phyloP scores from a whole-genome alignment of 2,797 vertebrate genomes.

The Odontamblyopus rebecca region DNA sequence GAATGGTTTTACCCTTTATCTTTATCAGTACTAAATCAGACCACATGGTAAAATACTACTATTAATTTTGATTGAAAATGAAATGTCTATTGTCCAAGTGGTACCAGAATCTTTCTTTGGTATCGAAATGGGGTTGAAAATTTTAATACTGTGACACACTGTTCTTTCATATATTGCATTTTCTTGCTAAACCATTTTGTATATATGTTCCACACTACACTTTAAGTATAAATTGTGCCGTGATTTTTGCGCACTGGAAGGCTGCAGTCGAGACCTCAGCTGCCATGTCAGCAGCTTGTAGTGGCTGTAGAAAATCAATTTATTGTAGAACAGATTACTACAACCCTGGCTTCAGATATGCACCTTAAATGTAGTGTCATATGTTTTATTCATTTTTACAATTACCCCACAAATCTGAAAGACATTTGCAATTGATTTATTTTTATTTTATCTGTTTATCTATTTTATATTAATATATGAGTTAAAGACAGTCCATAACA shows the following conservation, averaged over 20 bases:
- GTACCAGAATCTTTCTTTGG: background rate
- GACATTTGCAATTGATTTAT: background rate
- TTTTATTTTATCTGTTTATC: background rate
- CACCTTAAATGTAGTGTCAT: background rate
- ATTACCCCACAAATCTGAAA: background rate
- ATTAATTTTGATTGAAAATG: background rate
- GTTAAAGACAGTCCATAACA: background rate
- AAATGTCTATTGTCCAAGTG: background rate
- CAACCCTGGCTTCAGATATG: conserved; percentile 12
- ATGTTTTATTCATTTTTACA: background rate
- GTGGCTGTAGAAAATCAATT: conserved; percentile 35
- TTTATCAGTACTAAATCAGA: background rate
- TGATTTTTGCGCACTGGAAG: conserved; percentile 40
- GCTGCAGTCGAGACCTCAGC: conserved; percentile 43
- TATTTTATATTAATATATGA: background rate
- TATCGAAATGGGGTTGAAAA: background rate
- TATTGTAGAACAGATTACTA: conserved; percentile 39
- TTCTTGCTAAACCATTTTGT: background rate
- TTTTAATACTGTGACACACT: background rate
- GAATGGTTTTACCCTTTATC: background rate
- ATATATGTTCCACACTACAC: background rate
- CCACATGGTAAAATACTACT: background rate
- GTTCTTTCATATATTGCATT: too few relatives aligned
- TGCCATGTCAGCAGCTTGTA: conserved; percentile 59
- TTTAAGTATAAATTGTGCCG: conserved; percentile 11